Evolutionary conservation across 2,797 vertebrate genomes (phyloP).

Genomic region (Microchirus variegatus): DNA sequence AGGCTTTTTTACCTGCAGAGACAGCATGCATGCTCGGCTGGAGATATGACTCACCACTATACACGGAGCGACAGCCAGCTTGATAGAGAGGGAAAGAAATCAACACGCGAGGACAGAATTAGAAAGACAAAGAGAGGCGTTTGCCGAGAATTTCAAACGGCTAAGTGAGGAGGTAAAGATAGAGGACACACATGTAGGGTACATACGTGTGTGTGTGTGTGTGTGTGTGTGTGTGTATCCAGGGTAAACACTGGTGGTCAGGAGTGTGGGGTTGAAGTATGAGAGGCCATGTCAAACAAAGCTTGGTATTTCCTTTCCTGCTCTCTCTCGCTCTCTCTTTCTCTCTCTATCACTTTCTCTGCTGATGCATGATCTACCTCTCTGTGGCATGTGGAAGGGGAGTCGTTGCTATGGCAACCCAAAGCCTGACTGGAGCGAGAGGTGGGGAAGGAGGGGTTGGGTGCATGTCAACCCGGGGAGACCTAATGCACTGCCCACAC

Average conservation of each 20-base stretch:
- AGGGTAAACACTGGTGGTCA: constrained; percentile 58
- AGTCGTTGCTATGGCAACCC: constrained; percentile 74
- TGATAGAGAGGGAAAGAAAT: constrained; percentile 36
- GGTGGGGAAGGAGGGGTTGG: constrained; percentile 47
- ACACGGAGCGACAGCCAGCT: constrained; percentile 46
- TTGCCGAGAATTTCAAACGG: constrained; percentile 38
- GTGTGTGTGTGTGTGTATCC: constrained; percentile 26
- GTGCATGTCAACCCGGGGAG: constrained; percentile 63
- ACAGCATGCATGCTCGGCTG: constrained; percentile 45
- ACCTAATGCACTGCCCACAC: constrained; percentile 69
- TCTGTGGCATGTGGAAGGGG: constrained; percentile 79
- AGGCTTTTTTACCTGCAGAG: constrained; percentile 62
- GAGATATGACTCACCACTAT: constrained; percentile 72
- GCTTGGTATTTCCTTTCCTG: constrained; percentile 60
- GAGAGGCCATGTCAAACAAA: constrained; percentile 69
- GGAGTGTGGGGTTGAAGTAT: constrained; percentile 57
- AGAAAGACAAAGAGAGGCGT: constrained; percentile 51
- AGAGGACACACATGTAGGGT: constrained; percentile 8
- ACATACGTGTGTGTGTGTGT: constrained; percentile 28
- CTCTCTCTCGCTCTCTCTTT: constrained; percentile 3
- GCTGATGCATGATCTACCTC: constrained; percentile 77
- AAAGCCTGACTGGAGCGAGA: constrained; percentile 68
- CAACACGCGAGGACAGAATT: constrained; percentile 47
- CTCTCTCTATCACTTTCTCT: constrained; percentile 66
- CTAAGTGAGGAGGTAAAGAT: constrained; percentile 14